phyloP scores from a whole-genome alignment of 35 echinoderm and acorn worm species.

The Lytechinus pictus region DNA sequence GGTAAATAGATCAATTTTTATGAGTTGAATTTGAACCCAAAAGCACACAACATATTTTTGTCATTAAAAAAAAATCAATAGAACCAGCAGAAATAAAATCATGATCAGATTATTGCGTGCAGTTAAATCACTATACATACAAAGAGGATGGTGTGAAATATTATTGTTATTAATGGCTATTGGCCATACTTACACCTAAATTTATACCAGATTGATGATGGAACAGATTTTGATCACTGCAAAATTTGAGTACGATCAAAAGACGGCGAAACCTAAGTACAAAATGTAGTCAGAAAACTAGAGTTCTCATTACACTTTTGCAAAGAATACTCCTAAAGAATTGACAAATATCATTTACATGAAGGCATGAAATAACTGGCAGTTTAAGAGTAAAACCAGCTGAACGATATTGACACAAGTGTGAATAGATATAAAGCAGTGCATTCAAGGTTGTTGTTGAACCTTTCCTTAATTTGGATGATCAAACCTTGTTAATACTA shows the following conservation, averaged over 20 bases:
- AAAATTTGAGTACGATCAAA: background rate
- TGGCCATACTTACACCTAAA: background rate
- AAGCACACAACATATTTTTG: background rate
- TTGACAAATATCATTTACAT: background rate
- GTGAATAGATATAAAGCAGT: conserved; percentile 5
- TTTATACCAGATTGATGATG: background rate
- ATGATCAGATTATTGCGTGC: no score
- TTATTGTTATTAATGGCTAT: background rate
- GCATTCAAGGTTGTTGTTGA: background rate
- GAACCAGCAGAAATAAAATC: background rate
- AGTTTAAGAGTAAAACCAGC: background rate
- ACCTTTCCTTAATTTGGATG: background rate
- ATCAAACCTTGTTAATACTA: conserved; percentile 13
- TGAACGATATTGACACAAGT: background rate
- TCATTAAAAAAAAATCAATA: background rate
- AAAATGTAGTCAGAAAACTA: background rate
- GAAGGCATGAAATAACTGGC: background rate
- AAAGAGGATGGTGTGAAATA: no score
- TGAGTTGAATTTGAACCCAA: background rate
- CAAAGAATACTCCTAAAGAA: conserved; percentile 2
- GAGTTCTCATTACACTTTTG: background rate
- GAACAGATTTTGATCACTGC: background rate
- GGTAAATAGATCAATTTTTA: background rate
- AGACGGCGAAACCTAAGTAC: background rate
- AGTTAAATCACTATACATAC: no score